Percentiles rank a stretch among this genome's conserved stretches.
These are phyloP conservation scores for Trichonephila clavipes DNA, from an alignment of 1,140 invertebrate genomes.

Conservation along the genomic window DNA sequence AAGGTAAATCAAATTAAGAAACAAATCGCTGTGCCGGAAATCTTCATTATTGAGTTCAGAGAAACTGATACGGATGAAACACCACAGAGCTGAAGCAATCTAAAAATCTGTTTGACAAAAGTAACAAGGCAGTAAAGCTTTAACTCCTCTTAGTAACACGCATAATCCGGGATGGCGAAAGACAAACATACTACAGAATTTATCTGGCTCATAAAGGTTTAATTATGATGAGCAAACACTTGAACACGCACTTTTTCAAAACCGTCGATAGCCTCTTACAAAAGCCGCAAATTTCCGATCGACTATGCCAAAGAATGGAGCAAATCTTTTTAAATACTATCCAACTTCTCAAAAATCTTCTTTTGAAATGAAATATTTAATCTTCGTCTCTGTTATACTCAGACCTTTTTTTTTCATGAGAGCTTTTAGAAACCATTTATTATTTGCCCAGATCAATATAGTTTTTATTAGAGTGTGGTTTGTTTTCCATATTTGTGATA, in stretches of 20 bases:
- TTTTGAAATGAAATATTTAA: neutral
- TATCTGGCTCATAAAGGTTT: slow-evolving; percentile 22
- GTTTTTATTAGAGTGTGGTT: no score
- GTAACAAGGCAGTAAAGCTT: neutral
- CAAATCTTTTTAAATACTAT: neutral
- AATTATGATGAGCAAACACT: slow-evolving; percentile 28
- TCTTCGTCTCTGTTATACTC: no score
- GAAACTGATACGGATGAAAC: neutral
- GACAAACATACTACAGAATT: slow-evolving; percentile 7
- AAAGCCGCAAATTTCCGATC: slow-evolving; percentile 20
- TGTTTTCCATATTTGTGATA: no score
- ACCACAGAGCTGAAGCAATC: neutral
- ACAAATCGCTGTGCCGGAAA: neutral
- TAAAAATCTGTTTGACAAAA: neutral
- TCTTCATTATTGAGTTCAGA: neutral
- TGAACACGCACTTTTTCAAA: slow-evolving; percentile 20
- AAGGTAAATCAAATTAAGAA: neutral
- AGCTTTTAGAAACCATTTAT: no score
- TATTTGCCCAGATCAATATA: no score
- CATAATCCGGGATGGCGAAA: neutral
- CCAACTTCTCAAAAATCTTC: neutral
- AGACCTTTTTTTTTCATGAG: no score
- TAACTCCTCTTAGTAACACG: neutral
- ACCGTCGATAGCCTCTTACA: neutral
- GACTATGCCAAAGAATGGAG: neutral